A percentile compares a stretch with the other conserved stretches of the same genome.
Conservation (phyloP, 2,797 vertebrate species). For the Caiman crocodilus region DNA sequence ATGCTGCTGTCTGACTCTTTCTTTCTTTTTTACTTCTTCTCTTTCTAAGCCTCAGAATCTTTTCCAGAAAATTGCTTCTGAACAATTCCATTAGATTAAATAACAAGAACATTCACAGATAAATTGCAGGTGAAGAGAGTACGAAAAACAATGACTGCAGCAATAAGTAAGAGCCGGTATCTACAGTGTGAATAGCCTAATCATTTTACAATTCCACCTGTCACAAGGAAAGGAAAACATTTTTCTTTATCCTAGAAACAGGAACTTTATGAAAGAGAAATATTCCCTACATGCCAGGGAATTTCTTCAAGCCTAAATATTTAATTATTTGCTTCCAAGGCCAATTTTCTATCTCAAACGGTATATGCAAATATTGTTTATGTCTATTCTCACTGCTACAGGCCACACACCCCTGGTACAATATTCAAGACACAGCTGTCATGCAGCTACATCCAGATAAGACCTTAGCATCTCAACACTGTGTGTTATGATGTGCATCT, state of each 20-base stretch:
- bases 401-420: not conserved
- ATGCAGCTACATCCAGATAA: not conserved
- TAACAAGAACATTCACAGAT: not conserved
- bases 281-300: not conserved
- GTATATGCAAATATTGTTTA: not conserved
- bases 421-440: not conserved
- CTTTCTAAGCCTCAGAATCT: not conserved
- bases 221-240: not conserved
- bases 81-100: not conserved
- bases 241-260: not conserved
- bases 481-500: too few species aligned
- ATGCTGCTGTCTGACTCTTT: not conserved
- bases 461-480: too few species aligned
- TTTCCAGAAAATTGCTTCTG: not conserved
- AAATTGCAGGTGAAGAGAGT: not conserved
- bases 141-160: not conserved
- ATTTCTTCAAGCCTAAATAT: not conserved
- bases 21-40: not conserved
- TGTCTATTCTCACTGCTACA: too few species aligned
- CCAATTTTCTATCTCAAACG: not conserved
- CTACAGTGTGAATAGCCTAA: too few species aligned
- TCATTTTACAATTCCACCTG: not conserved
- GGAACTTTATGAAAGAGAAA: not conserved
- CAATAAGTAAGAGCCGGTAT: not conserved
- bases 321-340: not conserved